Conservation (phyloP, 2,113 vertebrate species). For the Fregetta grallaria region DNA sequence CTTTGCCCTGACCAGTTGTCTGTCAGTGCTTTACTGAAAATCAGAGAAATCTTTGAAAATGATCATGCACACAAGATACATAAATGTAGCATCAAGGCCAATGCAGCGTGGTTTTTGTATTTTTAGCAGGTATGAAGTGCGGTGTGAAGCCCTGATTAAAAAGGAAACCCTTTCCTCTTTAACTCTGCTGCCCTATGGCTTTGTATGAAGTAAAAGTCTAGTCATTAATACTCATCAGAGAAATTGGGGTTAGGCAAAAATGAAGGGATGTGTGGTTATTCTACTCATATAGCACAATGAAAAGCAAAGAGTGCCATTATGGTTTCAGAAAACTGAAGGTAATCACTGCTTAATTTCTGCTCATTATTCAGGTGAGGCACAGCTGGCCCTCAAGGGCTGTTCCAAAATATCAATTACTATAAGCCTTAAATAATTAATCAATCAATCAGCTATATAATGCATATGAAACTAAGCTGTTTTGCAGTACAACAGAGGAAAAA, state of each 20-base stretch:
- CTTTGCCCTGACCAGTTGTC: not conserved
- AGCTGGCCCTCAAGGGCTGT: not conserved
- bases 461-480: not conserved
- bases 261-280: accelerated
- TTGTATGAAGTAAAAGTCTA: not conserved
- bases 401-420: not conserved
- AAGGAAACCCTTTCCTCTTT: not conserved
- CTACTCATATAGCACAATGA: not conserved
- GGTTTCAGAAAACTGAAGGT: not conserved
- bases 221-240: not conserved
- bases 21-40: not conserved
- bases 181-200: not conserved
- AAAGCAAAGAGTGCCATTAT: not conserved
- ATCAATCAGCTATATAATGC: not conserved
- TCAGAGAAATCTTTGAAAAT: not conserved
- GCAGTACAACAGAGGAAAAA: not conserved
- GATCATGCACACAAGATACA: not conserved
- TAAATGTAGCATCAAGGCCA: not conserved
- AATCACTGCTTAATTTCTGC: not conserved
- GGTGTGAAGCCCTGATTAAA: not conserved
- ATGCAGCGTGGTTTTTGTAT: not conserved
- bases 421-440: not conserved
- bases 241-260: not conserved
- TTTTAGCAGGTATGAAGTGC: not conserved
- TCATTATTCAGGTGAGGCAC: not conserved